phyloP scores from a whole-genome alignment of 2,888 invertebrate species.

The Antheraea yamamai region DNA sequence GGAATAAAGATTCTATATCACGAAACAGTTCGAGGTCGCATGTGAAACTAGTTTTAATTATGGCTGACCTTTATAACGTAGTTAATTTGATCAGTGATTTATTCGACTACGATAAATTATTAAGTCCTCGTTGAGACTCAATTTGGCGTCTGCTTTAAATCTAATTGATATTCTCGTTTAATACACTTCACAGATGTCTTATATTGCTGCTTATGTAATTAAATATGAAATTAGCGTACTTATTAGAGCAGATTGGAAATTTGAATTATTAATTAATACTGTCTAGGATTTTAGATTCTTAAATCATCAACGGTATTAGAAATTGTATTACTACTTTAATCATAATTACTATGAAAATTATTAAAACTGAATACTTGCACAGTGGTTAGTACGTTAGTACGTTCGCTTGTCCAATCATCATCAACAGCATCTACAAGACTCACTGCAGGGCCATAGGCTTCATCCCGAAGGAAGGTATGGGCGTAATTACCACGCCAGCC shows the following conservation, averaged over 20 bases:
- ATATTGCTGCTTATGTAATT: not conserved
- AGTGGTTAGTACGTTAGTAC: no score
- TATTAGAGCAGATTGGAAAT: not conserved
- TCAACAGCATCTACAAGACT: no score
- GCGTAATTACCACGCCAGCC: no score
- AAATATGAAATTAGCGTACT: not conserved
- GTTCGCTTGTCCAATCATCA: no score
- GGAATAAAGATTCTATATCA: not conserved
- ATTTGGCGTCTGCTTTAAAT: slow-evolving; percentile 8
- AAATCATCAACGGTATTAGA: no score
- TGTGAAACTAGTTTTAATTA: slow-evolving; percentile 32
- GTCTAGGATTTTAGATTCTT: no score
- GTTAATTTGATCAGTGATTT: slow-evolving; percentile 30
- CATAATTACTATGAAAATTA: no score
- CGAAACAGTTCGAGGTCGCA: not conserved
- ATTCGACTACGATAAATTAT: slow-evolving; percentile 33
- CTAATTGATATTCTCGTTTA: slow-evolving; percentile 7
- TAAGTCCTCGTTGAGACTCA: slow-evolving; percentile 13
- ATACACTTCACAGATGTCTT: not conserved
- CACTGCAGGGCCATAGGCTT: no score
- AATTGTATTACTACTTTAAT: no score
- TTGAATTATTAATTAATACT: not conserved
- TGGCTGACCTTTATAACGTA: slow-evolving; percentile 29
- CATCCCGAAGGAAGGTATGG: no score
- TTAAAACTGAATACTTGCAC: no score